A percentile compares a stretch with the other conserved stretches of the same genome.
phyloP scores from a whole-genome alignment of 1,140 invertebrate genomes.

The Ceratosolen solmsi region DNA sequence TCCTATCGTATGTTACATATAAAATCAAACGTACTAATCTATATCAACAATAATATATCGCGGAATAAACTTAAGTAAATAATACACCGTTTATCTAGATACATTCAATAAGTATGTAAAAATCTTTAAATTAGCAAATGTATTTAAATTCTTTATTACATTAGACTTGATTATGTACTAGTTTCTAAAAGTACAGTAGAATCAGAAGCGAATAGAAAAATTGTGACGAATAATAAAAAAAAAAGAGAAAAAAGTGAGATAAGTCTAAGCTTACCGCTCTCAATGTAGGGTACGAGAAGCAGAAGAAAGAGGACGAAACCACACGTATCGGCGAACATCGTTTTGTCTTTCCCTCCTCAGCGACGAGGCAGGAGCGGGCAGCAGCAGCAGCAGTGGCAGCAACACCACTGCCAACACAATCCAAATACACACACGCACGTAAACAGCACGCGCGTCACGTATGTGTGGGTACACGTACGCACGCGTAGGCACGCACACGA shows the following conservation, averaged over 20 bases:
- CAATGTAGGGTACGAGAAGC: constrained; percentile 72
- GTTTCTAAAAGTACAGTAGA: too few species aligned
- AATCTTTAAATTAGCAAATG: too few species aligned
- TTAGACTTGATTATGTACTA: too few species aligned
- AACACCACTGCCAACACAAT: neutral
- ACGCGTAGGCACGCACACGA: neutral
- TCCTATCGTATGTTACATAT: too few species aligned
- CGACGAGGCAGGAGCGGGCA: neutral
- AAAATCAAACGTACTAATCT: too few species aligned
- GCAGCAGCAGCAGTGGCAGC: neutral
- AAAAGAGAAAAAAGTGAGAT: neutral
- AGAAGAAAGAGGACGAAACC: constrained; percentile 70
- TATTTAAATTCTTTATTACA: too few species aligned
- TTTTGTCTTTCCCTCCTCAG: constrained; percentile 40
- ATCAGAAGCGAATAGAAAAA: neutral
- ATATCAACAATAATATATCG: too few species aligned
- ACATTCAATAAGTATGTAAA: too few species aligned
- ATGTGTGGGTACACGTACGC: too few species aligned
- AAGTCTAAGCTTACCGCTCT: constrained; percentile 68
- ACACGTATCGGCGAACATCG: constrained; percentile 70
- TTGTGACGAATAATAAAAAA: neutral
- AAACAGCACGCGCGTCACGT: too few species aligned
- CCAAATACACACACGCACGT: neutral
- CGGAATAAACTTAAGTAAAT: too few species aligned
- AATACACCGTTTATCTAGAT: too few species aligned